Percentiles rank a stretch among this genome's conserved stretches.
phyloP scores from a whole-genome alignment of 2,888 invertebrate species.

The Orchesella flavescens region DNA sequence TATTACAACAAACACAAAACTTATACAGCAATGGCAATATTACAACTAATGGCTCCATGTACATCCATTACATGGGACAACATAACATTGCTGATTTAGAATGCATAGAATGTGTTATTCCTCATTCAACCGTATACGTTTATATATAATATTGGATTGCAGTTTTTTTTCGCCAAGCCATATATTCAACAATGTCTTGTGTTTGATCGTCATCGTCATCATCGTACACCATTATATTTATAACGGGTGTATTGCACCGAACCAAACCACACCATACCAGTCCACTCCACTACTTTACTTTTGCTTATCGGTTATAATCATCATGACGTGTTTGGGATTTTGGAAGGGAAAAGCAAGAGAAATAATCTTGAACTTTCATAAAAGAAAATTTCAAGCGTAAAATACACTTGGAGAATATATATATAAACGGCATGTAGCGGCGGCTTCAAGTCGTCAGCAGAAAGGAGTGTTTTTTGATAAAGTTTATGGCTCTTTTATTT shows the following conservation, averaged over 20 bases:
- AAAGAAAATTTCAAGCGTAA: neutral
- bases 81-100: conserved; percentile 43
- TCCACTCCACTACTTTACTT: too few relatives aligned
- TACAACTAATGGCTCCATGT: conserved; percentile 24
- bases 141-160: neutral
- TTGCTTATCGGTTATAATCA: conserved; percentile 27
- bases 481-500: conserved; percentile 59
- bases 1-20: too few relatives aligned
- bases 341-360: conserved; percentile 13
- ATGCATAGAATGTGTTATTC: conserved; percentile 46
- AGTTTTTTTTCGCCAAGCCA: conserved; percentile 1
- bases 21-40: too few relatives aligned
- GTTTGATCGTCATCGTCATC: too few relatives aligned
- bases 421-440: neutral
- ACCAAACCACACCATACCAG: too few relatives aligned
- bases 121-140: too few relatives aligned
- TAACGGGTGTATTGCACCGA: neutral
- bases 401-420: neutral
- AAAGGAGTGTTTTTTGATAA: conserved; percentile 43
- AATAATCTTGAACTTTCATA: conserved; percentile 42
- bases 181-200: too few relatives aligned
- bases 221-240: conserved; percentile 12
- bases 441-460: neutral
- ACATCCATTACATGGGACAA: conserved; percentile 5
- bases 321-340: neutral